Evolutionary conservation across 2,113 vertebrate species (phyloP), one percentile per base, ranked within the genome.

Genomic region (Rhineura floridana): DNA sequence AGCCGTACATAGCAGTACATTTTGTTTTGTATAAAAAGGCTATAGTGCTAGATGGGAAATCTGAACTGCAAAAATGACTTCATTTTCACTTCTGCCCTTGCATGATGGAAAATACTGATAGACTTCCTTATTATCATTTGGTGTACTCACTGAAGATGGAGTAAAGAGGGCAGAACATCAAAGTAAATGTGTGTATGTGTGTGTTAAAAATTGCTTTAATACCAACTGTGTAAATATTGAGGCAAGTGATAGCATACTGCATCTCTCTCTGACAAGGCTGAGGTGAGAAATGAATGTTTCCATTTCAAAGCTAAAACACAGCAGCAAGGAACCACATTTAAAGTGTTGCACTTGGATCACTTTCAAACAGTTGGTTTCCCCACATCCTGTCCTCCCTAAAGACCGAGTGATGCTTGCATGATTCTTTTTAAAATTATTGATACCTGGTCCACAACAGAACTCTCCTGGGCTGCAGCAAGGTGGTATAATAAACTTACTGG

Each of bases 171-270:
- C 8, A 75, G 46, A 52, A 44, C 52, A 86, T 92, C 87, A 87
- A 91, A 95, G 86, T 42, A 83, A 84, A 15, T 2, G 23, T 89
- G 55, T 59, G 15, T 13, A 9, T 19, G 15, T 21, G 15, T 84
- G 67, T 67, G 44, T 83, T 25, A 50, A n/a, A 55, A 83, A 25
- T 65, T 92, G 91, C 90, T 91, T 7, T 93, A 93, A 65, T 46
- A n/a, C 36, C 85, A 75, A 1, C 0, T 91, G 84, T 90, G 70
- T 92, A 93, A 94, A 92, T 92, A 92, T 81, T 87, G 77, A n/a
- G 65, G 36, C n/a, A 85, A 83, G 77, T 21, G 13, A 17, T 86
- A 65, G n/a, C 76, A 59, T 25, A 75, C 42, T 11, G 10, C 17
- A 13, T 81, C 48, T 62, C 36, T 50, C 36, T 50, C 77, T 75